Base-by-base conservation (phyloP, 2,797 vertebrate genomes). In the Alcedo atthis region DNA sequence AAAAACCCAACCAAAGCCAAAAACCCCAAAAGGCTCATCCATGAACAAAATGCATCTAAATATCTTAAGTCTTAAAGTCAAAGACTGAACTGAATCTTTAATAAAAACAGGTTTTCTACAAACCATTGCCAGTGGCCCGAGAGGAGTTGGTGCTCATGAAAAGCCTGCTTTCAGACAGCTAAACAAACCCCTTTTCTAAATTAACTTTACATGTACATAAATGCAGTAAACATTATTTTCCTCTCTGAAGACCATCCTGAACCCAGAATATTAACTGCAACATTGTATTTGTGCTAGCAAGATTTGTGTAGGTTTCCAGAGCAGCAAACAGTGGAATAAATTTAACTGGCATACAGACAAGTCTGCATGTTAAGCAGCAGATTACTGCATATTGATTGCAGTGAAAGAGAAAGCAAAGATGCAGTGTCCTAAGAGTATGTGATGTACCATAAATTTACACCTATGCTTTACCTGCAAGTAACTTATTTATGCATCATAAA, bases 71-170 rank as follows among this genome's bases (percentile, higher is more conserved):
- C n/a, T 89, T 75, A 53, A 90, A 67, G 18, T 71, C 51, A 71
- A 86, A 89, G 64, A 43, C 21, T 61, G 12, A 81, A 51, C 7
- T 49, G 32, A 80, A 75, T 66, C 51, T 90, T 90, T 37, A 84
- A 57, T 57, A 84, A 77, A 92, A 76, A 15, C 51, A 87, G 43
- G 28, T 90, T 84, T 85, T 66, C 35, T 75, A 51, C 8, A 85
- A 76, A 70, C 28, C 15, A 58, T 4, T 63, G 54, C 18, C 33
- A 67, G 48, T 3, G 32, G 22, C 32, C 55, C 20, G 20, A 71
- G 33, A 32, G 45, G 10, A 81, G 42, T 1, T 33, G 26, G 2
- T 87, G 40, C 35, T 89, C 73, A 85, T 3, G 48, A 59, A 87
- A 73, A 79, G 15, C 13, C 33, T 18, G 8, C 21, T 55, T 92